phyloP scores from a whole-genome alignment of 2,888 invertebrate species.

The Leuctra nigra region DNA sequence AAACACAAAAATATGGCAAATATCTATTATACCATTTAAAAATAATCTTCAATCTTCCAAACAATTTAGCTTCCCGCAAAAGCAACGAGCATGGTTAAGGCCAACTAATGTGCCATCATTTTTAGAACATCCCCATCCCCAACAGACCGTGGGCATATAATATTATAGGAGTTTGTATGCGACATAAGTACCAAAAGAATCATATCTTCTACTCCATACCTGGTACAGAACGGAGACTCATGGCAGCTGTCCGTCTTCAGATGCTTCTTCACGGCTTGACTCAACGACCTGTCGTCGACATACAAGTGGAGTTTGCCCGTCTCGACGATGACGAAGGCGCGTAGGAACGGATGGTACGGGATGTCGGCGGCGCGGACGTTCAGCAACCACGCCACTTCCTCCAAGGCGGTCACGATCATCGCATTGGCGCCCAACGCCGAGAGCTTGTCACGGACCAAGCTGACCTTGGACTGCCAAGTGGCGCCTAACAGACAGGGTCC shows the following conservation, averaged over 20 bases:
- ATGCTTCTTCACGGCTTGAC: slow-evolving; percentile 40
- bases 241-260: slow-evolving; percentile 51
- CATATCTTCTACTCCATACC: slow-evolving; percentile 41
- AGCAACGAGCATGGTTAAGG: too few relatives aligned
- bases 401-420: slow-evolving; percentile 76
- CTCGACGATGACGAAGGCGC: slow-evolving; percentile 66
- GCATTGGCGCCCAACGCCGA: slow-evolving; percentile 58
- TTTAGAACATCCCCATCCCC: too few relatives aligned
- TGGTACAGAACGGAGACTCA: slow-evolving; percentile 52
- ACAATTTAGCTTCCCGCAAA: too few relatives aligned
- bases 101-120: too few relatives aligned
- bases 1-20: too few relatives aligned
- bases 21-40: too few relatives aligned
- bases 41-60: too few relatives aligned
- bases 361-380: slow-evolving; percentile 84
- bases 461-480: slow-evolving; percentile 70
- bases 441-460: slow-evolving; percentile 57
- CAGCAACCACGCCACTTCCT: slow-evolving; percentile 82
- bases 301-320: slow-evolving; percentile 60
- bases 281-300: slow-evolving; percentile 55
- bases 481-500: slow-evolving; percentile 50
- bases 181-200: too few relatives aligned
- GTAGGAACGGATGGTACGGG: slow-evolving; percentile 71
- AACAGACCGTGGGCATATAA: too few relatives aligned
- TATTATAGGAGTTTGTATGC: too few relatives aligned